Base-by-base conservation (phyloP, 2,113 vertebrate genomes). In the Bagarius yarrelli region DNA sequence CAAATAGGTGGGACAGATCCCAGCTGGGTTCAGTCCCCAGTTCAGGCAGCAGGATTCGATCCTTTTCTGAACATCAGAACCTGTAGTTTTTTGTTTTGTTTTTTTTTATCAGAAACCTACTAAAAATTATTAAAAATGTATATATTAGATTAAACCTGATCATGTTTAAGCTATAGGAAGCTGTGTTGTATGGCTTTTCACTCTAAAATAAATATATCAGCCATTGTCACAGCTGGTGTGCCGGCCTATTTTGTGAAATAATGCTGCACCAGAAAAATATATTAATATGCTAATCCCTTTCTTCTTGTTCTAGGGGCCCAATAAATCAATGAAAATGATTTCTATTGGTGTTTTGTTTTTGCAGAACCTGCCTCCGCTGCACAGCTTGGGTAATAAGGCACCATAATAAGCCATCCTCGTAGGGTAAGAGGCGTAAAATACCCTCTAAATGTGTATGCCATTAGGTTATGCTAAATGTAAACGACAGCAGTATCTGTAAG, bases 181-280 rank as follows among this genome's bases (percentile, higher is more conserved):
- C n/a, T 15, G 77, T 74, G 55, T 53, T 86, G 2, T 50, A 16
- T 21, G 23, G 80, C 72, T 69, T 83, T 78, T 78, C 82, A 84
- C 21, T 79, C 56, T 8, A 50, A 56, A 60, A 56, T 21, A 78
- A 71, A 71, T 71, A 71, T 30, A 52, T 52, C 47, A 71, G 47
- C 53, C 16, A 86, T 70, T 1, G 69, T 82, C 6, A 78, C 23
- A 15, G 82, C 69, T 44, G 71, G 16, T 0, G 80, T 36, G 32
- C 83, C 32, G 0, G 63, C 63, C 78, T 44, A 86, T 25, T 87
- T 89, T 0, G 64, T 84, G 32, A 87, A 85, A 32, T 85, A 86
- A 23, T 85, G 78, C 5, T 81, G 72, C 19, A 83, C 76, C 2
- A 81, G 19, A 4, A 86, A 34, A 30, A 80, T 30, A 32, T 83